Conservation (phyloP, 2,888 invertebrate genomes). For the Tetranychus piercei region DNA sequence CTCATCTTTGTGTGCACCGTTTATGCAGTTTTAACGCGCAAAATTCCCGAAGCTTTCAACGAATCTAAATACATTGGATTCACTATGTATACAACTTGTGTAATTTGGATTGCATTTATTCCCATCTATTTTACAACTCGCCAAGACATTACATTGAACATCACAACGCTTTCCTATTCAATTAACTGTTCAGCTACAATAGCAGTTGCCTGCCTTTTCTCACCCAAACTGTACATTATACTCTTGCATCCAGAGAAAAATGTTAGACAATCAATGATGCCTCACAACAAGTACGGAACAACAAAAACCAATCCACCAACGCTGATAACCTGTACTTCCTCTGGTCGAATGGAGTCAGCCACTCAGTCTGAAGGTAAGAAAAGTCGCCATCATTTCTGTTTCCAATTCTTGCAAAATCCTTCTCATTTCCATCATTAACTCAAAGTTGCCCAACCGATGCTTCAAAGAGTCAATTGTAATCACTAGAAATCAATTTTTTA, state of each 20-base stretch:
- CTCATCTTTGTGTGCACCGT: conserved; percentile 40
- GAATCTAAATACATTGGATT: conserved; percentile 36
- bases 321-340: conserved; percentile 12
- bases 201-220: conserved; percentile 75
- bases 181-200: conserved; percentile 84
- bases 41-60: conserved; percentile 37
- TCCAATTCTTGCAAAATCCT: not conserved
- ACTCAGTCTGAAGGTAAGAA: conserved; percentile 24
- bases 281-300: not conserved
- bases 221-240: conserved; percentile 81
- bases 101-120: conserved; percentile 37
- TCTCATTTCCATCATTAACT: not conserved
- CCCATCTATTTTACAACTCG: conserved; percentile 43
- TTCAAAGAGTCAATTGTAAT: no score
- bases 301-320: not conserved
- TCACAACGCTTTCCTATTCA: conserved; percentile 87
- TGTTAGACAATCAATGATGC: conserved; percentile 45
- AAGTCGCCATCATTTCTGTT: not conserved
- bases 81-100: conserved; percentile 84
- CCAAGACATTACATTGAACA: conserved; percentile 50
- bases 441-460: no score
- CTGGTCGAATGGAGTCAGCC: conserved; percentile 19
- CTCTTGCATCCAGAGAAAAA: conserved; percentile 71
- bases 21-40: conserved; percentile 35
- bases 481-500: no score